Conservation (phyloP, 2,888 invertebrate genomes). For the Chelonus formosanus region DNA sequence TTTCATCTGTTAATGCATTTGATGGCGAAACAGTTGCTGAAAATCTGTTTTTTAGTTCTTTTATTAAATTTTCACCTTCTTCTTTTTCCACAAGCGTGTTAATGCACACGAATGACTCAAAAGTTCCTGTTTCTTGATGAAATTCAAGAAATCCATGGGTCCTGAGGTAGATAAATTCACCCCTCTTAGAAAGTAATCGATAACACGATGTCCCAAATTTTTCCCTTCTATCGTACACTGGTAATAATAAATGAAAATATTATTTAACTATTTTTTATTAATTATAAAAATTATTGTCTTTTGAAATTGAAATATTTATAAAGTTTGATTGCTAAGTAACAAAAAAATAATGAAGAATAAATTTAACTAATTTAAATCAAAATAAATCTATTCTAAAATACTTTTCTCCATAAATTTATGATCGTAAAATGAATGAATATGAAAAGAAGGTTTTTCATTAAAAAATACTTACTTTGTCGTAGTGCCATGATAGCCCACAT, state of each 20-base stretch:
- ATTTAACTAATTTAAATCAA: too few relatives aligned
- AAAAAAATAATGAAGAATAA: too few relatives aligned
- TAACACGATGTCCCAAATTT: constrained; percentile 89
- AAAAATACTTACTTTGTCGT: constrained; percentile 73
- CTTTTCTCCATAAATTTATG: too few relatives aligned
- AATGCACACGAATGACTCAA: constrained; percentile 87
- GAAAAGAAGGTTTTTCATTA: too few relatives aligned
- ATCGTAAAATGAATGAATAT: too few relatives aligned
- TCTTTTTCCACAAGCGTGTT: constrained; percentile 80
- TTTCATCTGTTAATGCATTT: constrained; percentile 21
- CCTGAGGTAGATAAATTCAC: constrained; percentile 85
- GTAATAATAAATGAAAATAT: constrained; percentile 33
- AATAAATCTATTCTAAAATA: too few relatives aligned
- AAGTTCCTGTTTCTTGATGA: constrained; percentile 77
- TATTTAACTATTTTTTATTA: not conserved
- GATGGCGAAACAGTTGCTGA: constrained; percentile 69
- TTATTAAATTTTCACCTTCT: constrained; percentile 77
- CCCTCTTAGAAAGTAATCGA: constrained; percentile 80
- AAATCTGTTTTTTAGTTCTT: constrained; percentile 83
- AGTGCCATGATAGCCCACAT: constrained; percentile 89
- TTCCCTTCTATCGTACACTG: constrained; percentile 86
- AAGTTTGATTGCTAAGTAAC: too few relatives aligned
- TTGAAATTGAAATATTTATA: too few relatives aligned
- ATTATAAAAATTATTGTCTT: constrained; percentile 4
- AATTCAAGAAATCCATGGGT: constrained; percentile 87